Evolutionary conservation across 2,888 invertebrate species (phyloP).

Genomic region (Andrena minutula): DNA sequence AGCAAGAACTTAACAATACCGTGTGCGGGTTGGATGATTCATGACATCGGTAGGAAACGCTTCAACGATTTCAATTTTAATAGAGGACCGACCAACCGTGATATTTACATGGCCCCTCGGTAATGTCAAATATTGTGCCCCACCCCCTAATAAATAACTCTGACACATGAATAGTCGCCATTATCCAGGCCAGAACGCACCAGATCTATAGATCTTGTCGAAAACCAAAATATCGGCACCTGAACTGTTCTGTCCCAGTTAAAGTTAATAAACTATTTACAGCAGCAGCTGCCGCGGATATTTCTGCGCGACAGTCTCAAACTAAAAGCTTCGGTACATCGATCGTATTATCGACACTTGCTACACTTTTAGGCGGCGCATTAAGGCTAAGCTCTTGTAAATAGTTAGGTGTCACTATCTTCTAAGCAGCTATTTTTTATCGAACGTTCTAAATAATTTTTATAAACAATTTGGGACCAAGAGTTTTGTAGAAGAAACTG

Average conservation of each 20-base stretch:
- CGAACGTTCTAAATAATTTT: background rate
- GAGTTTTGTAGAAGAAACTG: too few relatives aligned
- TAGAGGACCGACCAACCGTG: constrained; percentile 25
- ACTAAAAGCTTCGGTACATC: constrained; percentile 48
- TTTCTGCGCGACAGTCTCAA: constrained; percentile 43
- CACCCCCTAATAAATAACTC: constrained; percentile 35
- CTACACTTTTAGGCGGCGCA: constrained; percentile 49
- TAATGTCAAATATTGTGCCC: constrained; percentile 29
- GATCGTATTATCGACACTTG: constrained; percentile 63
- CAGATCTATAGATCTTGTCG: constrained; percentile 20
- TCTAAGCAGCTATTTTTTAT: background rate
- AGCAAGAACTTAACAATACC: constrained; percentile 26
- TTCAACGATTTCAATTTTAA: constrained; percentile 41
- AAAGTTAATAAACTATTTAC: constrained; percentile 56
- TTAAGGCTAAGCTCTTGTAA: constrained; percentile 47
- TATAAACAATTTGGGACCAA: too few relatives aligned
- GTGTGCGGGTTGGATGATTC: constrained; percentile 17
- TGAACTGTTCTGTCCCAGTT: constrained; percentile 36
- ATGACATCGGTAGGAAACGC: constrained; percentile 3
- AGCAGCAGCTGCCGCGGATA: constrained; percentile 52
- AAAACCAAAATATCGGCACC: constrained; percentile 31
- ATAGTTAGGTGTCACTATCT: constrained; percentile 37
- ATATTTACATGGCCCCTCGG: constrained; percentile 31
- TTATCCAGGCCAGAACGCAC: constrained; percentile 16
- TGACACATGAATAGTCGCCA: background rate